Evolutionary conservation across 64 coral and sea anemone species (phyloP).

Genomic region (Pachyseris speciosa): DNA sequence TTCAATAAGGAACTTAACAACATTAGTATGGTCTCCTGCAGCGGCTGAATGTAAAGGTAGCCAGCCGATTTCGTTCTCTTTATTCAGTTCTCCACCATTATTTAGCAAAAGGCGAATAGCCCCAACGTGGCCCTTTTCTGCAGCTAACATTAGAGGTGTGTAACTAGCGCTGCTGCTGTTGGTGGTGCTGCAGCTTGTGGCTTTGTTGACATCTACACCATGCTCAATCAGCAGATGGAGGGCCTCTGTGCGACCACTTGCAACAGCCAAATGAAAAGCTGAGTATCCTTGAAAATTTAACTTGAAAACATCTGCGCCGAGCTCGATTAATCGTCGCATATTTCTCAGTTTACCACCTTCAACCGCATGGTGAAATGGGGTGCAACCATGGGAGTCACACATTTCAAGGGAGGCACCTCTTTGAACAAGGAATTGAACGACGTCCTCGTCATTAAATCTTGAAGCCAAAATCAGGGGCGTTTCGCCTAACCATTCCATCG

Average conservation of each 20-base stretch:
- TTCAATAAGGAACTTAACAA: neutral
- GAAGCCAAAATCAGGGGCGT: conserved; percentile 73
- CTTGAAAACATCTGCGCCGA: neutral
- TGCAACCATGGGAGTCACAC: neutral
- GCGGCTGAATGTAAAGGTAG: neutral
- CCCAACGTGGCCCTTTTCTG: neutral
- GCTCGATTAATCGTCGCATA: neutral
- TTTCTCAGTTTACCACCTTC: neutral
- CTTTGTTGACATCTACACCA: neutral
- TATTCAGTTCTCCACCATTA: neutral
- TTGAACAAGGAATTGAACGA: neutral
- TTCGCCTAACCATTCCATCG: neutral
- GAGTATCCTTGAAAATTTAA: neutral
- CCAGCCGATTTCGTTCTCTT: neutral
- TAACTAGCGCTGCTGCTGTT: neutral
- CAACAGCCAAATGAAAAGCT: neutral
- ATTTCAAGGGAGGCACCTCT: neutral
- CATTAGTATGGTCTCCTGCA: neutral
- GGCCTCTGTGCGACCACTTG: neutral
- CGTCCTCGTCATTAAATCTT: neutral
- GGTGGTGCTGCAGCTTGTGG: too few species aligned
- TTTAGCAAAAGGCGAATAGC: neutral
- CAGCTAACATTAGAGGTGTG: conserved; percentile 1
- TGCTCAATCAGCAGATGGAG: neutral
- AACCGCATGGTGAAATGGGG: neutral